Conservation (phyloP, 2,113 vertebrate genomes). For the Nibea albiflora region DNA sequence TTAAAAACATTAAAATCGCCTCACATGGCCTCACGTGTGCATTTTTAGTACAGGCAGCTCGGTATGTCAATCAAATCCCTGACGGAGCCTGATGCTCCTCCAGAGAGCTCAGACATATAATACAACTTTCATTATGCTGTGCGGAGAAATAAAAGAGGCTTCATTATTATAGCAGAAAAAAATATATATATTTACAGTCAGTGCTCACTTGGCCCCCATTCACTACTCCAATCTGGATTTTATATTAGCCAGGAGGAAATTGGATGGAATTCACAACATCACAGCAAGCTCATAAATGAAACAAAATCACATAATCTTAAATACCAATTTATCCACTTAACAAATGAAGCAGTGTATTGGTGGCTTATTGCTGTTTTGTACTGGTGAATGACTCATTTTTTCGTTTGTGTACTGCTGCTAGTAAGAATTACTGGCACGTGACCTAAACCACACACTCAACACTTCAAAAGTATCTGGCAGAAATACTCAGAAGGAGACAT, state of each 20-base stretch:
- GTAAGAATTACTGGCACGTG: conserved; percentile 56
- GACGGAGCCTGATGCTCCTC: conserved; percentile 28
- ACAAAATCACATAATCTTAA: conserved; percentile 68
- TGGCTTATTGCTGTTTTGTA: conserved; percentile 51
- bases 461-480: conserved; percentile 44
- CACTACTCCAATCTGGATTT: conserved; percentile 67
- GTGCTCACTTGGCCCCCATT: conserved; percentile 57
- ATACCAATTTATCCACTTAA: conserved; percentile 67
- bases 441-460: conserved; percentile 58
- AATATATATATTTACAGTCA: conserved; percentile 62
- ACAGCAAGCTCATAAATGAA: conserved; percentile 66
- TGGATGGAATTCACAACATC: conserved; percentile 67
- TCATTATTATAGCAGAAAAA: conserved; percentile 54
- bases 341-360: conserved; percentile 54
- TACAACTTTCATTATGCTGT: conserved; percentile 24
- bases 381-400: conserved; percentile 53
- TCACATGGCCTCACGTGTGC: not conserved
- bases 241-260: conserved; percentile 67
- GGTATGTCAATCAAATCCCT: conserved; percentile 33
- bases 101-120: conserved; percentile 33
- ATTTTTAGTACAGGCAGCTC: conserved; percentile 13
- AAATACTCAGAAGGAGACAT: conserved; percentile 25
- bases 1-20: not conserved
- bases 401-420: conserved; percentile 43
- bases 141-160: conserved; percentile 50